Conservation (phyloP, 2,888 invertebrate genomes). For the Eupithecia inturbata region DNA sequence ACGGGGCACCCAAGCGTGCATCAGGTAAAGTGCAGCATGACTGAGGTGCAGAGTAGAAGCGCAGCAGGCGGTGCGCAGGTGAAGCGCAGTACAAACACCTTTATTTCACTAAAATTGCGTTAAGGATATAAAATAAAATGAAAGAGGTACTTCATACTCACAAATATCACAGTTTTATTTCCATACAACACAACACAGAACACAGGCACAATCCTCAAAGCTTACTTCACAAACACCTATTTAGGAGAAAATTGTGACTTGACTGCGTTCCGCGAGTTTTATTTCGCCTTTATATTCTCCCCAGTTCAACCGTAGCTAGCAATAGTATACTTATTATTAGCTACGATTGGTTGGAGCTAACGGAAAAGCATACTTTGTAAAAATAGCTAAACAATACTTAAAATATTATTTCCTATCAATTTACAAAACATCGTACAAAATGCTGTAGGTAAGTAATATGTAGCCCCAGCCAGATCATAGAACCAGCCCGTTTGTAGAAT, state of each 20-base stretch:
- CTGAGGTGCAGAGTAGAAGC: not conserved
- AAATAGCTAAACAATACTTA: no score
- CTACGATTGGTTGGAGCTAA: no score
- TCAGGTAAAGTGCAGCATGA: not conserved
- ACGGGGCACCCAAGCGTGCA: no score
- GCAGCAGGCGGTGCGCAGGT: not conserved
- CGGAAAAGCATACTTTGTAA: no score
- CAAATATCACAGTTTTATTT: conserved; percentile 5
- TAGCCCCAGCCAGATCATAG: no score
- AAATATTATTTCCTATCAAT: no score
- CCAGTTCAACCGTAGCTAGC: no score
- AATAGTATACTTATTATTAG: no score
- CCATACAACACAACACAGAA: not conserved
- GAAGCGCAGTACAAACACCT: not conserved
- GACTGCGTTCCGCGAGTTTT: not conserved
- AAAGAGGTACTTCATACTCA: not conserved
- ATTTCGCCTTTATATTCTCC: not conserved
- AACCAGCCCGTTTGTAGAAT: no score
- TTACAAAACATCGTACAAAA: no score
- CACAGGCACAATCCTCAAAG: not conserved
- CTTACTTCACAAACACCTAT: not conserved
- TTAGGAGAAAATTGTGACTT: not conserved
- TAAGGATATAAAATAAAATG: not conserved
- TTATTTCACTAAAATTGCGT: not conserved
- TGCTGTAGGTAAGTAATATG: no score